Percentiles rank a stretch among this genome's conserved stretches.
phyloP scores from a whole-genome alignment of 1,140 invertebrate genomes.

The Helicoverpa armigera region DNA sequence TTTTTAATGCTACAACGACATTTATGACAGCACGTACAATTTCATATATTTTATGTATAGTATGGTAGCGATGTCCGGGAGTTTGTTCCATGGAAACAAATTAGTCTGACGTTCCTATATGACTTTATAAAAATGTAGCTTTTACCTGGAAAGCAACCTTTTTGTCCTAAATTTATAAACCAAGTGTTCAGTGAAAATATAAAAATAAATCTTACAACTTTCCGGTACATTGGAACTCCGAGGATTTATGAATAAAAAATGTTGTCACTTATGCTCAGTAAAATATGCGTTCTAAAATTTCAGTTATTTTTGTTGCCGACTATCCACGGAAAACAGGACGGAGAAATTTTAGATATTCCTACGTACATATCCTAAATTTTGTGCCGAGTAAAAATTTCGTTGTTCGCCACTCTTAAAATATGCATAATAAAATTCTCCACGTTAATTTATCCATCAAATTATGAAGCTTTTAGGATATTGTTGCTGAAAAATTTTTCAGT shows the following conservation, averaged over 20 bases:
- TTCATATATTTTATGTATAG: slow-evolving; percentile 37
- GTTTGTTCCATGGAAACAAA: background rate
- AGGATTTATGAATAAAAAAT: background rate
- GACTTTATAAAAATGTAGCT: too few species aligned
- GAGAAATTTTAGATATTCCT: slow-evolving; percentile 34
- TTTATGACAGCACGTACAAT: slow-evolving; percentile 49
- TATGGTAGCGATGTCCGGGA: background rate
- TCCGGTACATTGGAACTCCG: background rate
- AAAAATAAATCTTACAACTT: background rate
- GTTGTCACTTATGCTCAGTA: background rate
- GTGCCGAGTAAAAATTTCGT: slow-evolving; percentile 16
- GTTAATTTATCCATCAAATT: slow-evolving; percentile 47
- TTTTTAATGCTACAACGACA: slow-evolving; percentile 48
- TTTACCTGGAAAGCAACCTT: too few species aligned
- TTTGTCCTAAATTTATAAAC: too few species aligned
- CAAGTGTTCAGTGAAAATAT: background rate
- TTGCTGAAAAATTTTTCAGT: slow-evolving; percentile 15
- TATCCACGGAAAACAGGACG: background rate
- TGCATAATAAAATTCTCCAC: slow-evolving; percentile 37
- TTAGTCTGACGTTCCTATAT: background rate
- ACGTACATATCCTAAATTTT: slow-evolving; percentile 32
- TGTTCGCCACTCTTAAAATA: slow-evolving; percentile 30
- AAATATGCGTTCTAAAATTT: slow-evolving; percentile 1
- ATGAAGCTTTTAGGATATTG: slow-evolving; percentile 43
- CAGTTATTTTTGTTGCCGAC: slow-evolving; percentile 23